phyloP scores from a whole-genome alignment of 2,113 vertebrate species.

The Perccottus glenii region DNA sequence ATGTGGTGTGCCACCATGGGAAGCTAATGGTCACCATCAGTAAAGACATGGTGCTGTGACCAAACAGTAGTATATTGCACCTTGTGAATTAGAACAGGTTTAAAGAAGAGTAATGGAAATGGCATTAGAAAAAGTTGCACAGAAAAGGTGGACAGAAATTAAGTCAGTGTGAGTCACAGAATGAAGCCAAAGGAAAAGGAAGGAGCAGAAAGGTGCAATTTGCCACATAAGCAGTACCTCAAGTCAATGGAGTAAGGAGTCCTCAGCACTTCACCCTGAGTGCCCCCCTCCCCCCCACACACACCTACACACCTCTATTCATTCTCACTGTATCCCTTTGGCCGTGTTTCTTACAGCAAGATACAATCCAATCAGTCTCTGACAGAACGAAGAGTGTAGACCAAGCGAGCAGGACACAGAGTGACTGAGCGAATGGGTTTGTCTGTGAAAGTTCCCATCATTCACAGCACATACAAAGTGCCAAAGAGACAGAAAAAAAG shows the following conservation, averaged over 20 bases:
- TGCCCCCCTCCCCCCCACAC: background rate
- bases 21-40: background rate
- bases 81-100: background rate
- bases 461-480: background rate
- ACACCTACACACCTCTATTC: background rate
- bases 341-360: conserved; percentile 15
- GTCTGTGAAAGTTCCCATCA: conserved; percentile 19
- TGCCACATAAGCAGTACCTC: conserved; percentile 30
- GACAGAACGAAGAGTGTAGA: conserved; percentile 23
- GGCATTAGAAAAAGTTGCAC: background rate
- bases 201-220: conserved; percentile 14
- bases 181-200: background rate
- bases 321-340: background rate
- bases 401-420: background rate
- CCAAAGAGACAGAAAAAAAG: background rate
- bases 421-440: background rate
- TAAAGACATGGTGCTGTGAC: background rate
- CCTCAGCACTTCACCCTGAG: conserved; percentile 4
- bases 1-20: background rate
- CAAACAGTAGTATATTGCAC: background rate
- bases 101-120: conserved; percentile 2
- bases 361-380: conserved; percentile 25
- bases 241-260: background rate
- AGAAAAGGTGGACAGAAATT: background rate
- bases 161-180: background rate